These are phyloP conservation scores for Eilema depressum DNA, from an alignment of 2,888 invertebrate genomes.

Conservation along the genomic window DNA sequence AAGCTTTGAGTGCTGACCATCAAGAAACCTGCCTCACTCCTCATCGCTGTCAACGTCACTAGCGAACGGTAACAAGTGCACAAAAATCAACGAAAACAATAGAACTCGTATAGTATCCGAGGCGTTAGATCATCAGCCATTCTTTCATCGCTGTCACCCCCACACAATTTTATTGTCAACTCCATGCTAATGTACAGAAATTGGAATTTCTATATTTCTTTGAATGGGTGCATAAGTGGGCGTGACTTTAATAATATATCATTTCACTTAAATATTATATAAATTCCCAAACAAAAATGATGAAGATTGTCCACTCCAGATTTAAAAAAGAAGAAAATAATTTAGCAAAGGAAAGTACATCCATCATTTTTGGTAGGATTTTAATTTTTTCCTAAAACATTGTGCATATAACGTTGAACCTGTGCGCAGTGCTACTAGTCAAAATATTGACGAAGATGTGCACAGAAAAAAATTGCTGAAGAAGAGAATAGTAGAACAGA, in stretches of 20 bases:
- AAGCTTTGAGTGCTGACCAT: constrained; percentile 79
- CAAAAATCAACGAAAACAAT: constrained; percentile 70
- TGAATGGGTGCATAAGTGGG: constrained; percentile 67
- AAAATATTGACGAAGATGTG: constrained; percentile 71
- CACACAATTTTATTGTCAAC: constrained; percentile 65
- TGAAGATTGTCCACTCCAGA: constrained; percentile 43
- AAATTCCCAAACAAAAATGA: constrained; percentile 66
- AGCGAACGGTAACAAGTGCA: constrained; percentile 69
- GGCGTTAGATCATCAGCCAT: constrained; percentile 82
- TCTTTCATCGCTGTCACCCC: constrained; percentile 67
- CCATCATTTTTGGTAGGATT: constrained; percentile 67
- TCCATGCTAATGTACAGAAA: constrained; percentile 84
- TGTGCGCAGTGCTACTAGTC: constrained; percentile 77
- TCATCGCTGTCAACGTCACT: constrained; percentile 68
- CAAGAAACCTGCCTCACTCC: constrained; percentile 64
- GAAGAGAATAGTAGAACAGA: constrained; percentile 63
- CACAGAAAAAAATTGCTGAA: constrained; percentile 68
- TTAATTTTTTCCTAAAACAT: constrained; percentile 61
- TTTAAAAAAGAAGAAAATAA: constrained; percentile 22
- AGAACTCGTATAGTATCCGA: constrained; percentile 73
- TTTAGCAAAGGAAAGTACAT: constrained; percentile 23
- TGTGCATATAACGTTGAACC: constrained; percentile 63
- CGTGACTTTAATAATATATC: constrained; percentile 51
- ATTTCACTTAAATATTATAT: constrained; percentile 53
- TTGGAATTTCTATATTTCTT: constrained; percentile 72